Evolutionary conservation across 2,113 vertebrate species (phyloP), one percentile per base, ranked within the genome.

Genomic region (Percopsis transmontana): DNA sequence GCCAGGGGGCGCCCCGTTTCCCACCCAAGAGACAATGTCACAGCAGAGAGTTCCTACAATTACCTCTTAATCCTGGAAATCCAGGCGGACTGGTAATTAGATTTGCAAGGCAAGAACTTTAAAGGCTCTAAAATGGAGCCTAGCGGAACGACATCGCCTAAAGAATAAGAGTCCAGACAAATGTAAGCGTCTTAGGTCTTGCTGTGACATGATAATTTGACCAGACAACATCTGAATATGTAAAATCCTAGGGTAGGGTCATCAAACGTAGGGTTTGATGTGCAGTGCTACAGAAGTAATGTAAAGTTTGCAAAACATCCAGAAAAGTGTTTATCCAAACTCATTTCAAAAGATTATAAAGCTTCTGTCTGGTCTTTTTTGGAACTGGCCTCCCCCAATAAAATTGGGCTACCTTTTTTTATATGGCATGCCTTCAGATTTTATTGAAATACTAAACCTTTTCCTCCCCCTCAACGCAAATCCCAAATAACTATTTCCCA

Each of bases 401-500:
- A 47, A 66, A 51, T 63, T 9, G 38, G 53, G 64, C 66, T 72
- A 24, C 61, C 41, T 14, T 13, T n/a, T n/a, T n/a, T 33, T 33
- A 47, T 74, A 77, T 54, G 75, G 72, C 78, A 77, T 70, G 80
- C 27, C 27, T 2, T 33, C 6, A 85, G 12, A 44, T 44, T 44
- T 60, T 52, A 24, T 70, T 1, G 55, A 65, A 53, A 44, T 44
- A 6, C 11, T 16, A 58, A 39, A 21, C 44, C 8, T 48, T 48
- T 47, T 42, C 27, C 51, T 71, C 73, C 27, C 5, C 5, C 8
- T 33, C 5, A 40, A 44, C 51, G 23, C 10, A 68, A 67, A 72
- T 81, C 77, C 62, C 76, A 83, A 77, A 73, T 73, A 18, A 20
- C 24, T 13, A 53, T 44, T 53, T 33, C 79, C 76, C 78, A 74